Percentiles rank a stretch among this genome's conserved stretches.
phyloP scores from a whole-genome alignment of 2,797 vertebrate species.

The Cyclopterus lumpus region DNA sequence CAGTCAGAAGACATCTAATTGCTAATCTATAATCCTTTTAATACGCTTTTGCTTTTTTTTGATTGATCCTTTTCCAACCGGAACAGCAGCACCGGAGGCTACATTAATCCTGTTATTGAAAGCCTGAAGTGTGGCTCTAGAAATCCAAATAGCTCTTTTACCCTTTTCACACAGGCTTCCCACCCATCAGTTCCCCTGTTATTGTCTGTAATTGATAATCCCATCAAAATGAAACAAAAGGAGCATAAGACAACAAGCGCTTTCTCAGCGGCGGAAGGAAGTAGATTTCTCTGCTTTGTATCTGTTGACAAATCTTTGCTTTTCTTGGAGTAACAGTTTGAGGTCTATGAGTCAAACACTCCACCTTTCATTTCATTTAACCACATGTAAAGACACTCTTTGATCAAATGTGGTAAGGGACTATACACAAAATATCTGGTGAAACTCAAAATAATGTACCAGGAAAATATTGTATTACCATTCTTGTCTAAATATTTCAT shows the following conservation, averaged over 20 bases:
- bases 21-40: slow-evolving; percentile 98
- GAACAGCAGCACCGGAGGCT: slow-evolving; percentile 88
- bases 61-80: slow-evolving; percentile 94
- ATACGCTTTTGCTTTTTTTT: slow-evolving; percentile 88
- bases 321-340: neutral
- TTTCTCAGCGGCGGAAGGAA: slow-evolving; percentile 1
- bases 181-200: slow-evolving; percentile 48
- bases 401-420: neutral
- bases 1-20: slow-evolving; percentile 94
- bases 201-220: slow-evolving; percentile 78
- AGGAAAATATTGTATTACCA: neutral
- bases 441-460: neutral
- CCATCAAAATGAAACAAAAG: slow-evolving; percentile 64
- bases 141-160: slow-evolving; percentile 80
- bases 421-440: neutral
- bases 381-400: slow-evolving; percentile 5
- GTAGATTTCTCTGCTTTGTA: slow-evolving; percentile 1
- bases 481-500: too few relatives aligned
- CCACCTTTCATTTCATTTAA: neutral
- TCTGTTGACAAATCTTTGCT: slow-evolving; percentile 24
- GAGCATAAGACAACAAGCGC: slow-evolving; percentile 35
- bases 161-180: slow-evolving; percentile 62
- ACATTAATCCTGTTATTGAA: slow-evolving; percentile 95
- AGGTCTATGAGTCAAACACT: neutral
- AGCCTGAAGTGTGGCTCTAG: slow-evolving; percentile 82